Base-by-base conservation (phyloP, 1,140 invertebrate species). In the Tenebrio molitor region DNA sequence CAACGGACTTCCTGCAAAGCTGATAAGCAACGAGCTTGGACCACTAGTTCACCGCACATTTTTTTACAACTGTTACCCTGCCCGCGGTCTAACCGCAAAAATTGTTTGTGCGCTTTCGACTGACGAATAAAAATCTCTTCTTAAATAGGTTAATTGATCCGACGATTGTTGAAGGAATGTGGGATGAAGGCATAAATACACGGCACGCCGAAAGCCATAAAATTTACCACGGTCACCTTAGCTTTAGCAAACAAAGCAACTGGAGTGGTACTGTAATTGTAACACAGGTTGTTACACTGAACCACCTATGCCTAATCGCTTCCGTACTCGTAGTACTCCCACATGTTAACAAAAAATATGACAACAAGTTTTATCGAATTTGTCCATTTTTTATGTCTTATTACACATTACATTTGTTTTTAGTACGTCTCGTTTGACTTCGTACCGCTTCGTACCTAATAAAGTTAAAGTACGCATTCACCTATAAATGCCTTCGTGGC, bases 201-300 rank as follows among this genome's bases (percentile, higher is more conserved):
- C 29, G 50, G 50, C 12, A 15, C 15, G 15, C 7, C 7, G 19
- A 23, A 34, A 58, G 50, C 50, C n/a, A 58, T 58, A 58, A 58
- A 58, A 58, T 58, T 58, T 29, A 29, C 50, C 19, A 25, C 50
- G 50, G 50, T 58, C 50, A 58, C 21, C 50, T 21, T 29, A 58
- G 50, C 50, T 58, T 17, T 15, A 15, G 25, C 23, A 58, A 58
- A 58, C 50, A 58, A 58, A 12, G 50, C 21, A 58, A 53, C 50
- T 29, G 23, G 50, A 58, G 21, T 58, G n/a, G 50, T 29, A 58
- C 50, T 58, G 50, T 58, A 58, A 58, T 58, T 58, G 50, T 58
- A 58, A 58, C 50, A 19, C n/a, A 53, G 46, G 46, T 53, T 44
- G 42, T 44, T 44, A 44, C 16, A 53, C 50, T 58, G 50, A 58